Evolutionary conservation across 2,888 invertebrate genomes (phyloP).

Genomic region (Acanthosepion pharaonis): DNA sequence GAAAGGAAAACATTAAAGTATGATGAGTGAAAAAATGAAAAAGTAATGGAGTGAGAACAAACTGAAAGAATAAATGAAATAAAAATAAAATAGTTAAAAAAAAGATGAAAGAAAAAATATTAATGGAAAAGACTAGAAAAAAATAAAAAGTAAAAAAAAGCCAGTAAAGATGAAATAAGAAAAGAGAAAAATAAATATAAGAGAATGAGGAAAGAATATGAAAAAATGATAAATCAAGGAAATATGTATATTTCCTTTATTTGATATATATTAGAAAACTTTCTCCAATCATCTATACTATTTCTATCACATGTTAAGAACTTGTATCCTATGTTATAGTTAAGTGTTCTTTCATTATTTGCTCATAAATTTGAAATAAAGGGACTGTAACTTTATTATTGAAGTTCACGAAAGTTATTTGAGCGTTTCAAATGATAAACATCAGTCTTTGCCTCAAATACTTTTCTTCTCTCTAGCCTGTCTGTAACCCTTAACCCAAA

Average conservation of each 20-base stretch:
- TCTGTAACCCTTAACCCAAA: not conserved
- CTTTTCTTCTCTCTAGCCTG: not conserved
- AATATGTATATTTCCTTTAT: too few species aligned
- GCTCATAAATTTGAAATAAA: not conserved
- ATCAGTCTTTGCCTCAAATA: not conserved
- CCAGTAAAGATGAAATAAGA: not conserved
- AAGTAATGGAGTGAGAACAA: not conserved
- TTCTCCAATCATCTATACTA: too few species aligned
- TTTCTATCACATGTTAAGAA: too few species aligned
- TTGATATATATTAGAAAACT: too few species aligned
- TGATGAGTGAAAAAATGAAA: not conserved
- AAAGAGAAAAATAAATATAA: too few species aligned
- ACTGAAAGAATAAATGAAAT: not conserved
- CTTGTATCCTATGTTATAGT: too few species aligned
- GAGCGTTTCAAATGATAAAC: not conserved
- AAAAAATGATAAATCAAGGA: too few species aligned
- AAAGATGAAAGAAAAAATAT: not conserved
- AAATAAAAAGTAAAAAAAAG: not conserved
- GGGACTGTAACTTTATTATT: not conserved
- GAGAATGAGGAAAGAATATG: too few species aligned
- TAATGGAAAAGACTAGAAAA: not conserved
- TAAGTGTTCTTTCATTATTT: too few species aligned
- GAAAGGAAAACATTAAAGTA: not conserved
- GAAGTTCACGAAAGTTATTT: not conserved
- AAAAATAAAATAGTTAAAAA: not conserved